Base-by-base conservation (phyloP, 2,888 invertebrate species). In the Ryuthela nishihirai region DNA sequence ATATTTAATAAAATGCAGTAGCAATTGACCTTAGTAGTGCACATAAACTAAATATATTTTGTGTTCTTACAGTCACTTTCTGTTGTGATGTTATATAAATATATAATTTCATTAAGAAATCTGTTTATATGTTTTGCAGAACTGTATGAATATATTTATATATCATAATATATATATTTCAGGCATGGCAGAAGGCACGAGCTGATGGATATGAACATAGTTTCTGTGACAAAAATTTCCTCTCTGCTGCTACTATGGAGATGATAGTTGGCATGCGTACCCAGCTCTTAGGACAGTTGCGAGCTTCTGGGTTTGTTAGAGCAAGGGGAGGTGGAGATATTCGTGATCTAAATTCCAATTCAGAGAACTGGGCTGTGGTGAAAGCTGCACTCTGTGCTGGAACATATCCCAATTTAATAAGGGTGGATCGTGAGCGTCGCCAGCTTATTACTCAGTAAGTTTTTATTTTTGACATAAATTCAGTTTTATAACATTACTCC, bases 371-470 rank as follows among this genome's bases (percentile, higher is more conserved):
- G 91, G 85, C 90, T 10, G 83, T 95, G 49, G 85, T 98, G 0
- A 95, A 95, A 72, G 88, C 89, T 0, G 89, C 90, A 2, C 77
- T 97, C 26, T 83, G 85, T 23, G 87, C 88, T 3, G 95, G 97
- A 0, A 79, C 89, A 56, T 97, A 95, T 75, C 97, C 98, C 0
- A 88, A 90, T 67, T 74, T 97, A 38, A 87, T 88, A 17, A 79
- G 84, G 18, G 82, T 87, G 1, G 85, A 87, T 71, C 75, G 84
- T 12, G 80, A 81, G 20, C 79, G 81, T 23, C 73, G 76, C 12
- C 79, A 81, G 2, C 72, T 88, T 10, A 76, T 84, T 17, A 84
- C 85, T 5, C 81, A 83, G 69, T 84, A 79, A 72, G 78, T 72
- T 40, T 46, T 34, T n/a, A n/a, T n/a, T n/a, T n/a, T n/a, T n/a